Evolutionary conservation across 1,140 invertebrate genomes (phyloP), one percentile per base, ranked within the genome.

Genomic region (Ptiloglossa arizonensis): DNA sequence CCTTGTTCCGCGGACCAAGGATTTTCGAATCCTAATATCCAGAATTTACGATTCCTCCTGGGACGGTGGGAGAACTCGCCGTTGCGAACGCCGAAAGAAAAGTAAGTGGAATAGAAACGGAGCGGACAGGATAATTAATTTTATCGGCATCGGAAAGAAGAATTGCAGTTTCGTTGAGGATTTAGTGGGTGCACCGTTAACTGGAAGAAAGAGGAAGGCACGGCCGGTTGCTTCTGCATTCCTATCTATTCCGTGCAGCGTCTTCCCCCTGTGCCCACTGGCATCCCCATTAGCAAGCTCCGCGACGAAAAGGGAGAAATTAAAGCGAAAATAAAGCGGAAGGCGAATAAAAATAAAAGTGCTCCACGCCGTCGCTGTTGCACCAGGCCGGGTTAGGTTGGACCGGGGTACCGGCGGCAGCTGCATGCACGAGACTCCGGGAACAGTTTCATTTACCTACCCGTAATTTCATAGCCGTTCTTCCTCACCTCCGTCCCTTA

Each of bases 361-460:
- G 60, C 46, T 54, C 44, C 50, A 44, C 35, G 24, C 71, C n/a
- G 27, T 41, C 19, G 24, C 24, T 73, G 59, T 64, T 52, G 64
- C 66, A 56, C 48, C 41, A n/a, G n/a, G 69, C 66, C 74, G 80
- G 50, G 75, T 66, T 35, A 64, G 80, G 44, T 82, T 69, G 64
- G 59, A 48, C 71, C 24, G 79, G 41, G 79, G 41, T 59, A 68
- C 78, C 71, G 70, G 64, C 67, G 68, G 80, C 79, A 82, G 79
- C 80, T 86, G 83, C 75, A 83, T 63, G 76, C 80, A 80, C 67
- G 78, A 67, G 81, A 81, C 85, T 79, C 62, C 59, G 69, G 27
- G 63, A 82, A 87, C 73, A 84, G 85, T 87, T 87, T 87, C 85
- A 87, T 87, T 86, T 86, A 87, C 86, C 86, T 84, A 78, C 73